phyloP scores from a whole-genome alignment of 1,140 invertebrate genomes.

The Drosophila malerkotliana region DNA sequence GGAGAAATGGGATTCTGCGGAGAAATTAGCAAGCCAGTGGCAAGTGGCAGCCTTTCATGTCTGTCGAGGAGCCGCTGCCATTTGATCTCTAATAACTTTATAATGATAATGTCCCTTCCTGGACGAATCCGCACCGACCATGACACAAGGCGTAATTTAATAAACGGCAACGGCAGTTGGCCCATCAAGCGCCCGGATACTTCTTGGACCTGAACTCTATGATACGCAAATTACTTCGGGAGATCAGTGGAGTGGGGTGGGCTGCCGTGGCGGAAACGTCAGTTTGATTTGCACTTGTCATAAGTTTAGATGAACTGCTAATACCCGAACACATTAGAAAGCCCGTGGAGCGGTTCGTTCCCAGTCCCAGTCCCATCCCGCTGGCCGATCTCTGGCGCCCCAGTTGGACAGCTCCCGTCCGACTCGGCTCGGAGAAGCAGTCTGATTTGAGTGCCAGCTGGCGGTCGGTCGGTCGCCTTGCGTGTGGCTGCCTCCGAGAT shows the following conservation, averaged over 20 bases:
- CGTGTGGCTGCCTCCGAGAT: constrained; percentile 45
- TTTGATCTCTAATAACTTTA: constrained; percentile 74
- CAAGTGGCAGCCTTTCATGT: constrained; percentile 21
- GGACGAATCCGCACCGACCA: constrained; percentile 16
- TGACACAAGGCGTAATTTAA: constrained; percentile 74
- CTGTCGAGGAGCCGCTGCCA: constrained; percentile 25
- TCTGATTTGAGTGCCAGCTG: constrained; percentile 50
- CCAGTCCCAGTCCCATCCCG: constrained; percentile 15
- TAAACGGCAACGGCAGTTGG: constrained; percentile 55
- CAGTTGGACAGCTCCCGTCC: constrained; percentile 47
- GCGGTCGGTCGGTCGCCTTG: constrained; percentile 32
- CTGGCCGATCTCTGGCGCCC: constrained; percentile 19
- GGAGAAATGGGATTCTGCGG: constrained; percentile 15
- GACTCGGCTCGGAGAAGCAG: constrained; percentile 13
- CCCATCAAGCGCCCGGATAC: constrained; percentile 12
- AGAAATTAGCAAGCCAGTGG: constrained; percentile 25
- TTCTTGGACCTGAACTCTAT: constrained; percentile 57
- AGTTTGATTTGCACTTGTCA: constrained; percentile 82
- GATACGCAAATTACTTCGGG: constrained; percentile 66
- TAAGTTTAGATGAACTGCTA: constrained; percentile 82
- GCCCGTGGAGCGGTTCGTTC: constrained; percentile 39
- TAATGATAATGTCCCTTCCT: constrained; percentile 74
- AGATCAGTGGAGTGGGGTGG: not conserved
- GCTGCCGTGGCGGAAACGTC: constrained; percentile 71
- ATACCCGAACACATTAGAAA: constrained; percentile 81